phyloP scores from a whole-genome alignment of 2,113 vertebrate species.

The Anhinga rufa region DNA sequence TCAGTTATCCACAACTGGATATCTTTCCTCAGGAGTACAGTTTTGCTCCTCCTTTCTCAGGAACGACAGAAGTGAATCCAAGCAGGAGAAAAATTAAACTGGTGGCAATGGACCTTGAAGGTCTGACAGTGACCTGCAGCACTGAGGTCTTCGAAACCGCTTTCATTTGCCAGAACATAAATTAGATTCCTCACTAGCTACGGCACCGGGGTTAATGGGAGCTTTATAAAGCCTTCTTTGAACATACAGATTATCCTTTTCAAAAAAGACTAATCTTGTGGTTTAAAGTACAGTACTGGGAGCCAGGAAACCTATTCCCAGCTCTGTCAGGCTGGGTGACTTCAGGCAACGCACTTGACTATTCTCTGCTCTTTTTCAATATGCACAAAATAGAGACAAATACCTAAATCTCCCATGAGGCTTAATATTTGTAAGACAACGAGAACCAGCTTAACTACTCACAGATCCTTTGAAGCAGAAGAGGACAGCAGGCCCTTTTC shows the following conservation, averaged over 20 bases:
- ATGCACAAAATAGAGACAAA: not conserved
- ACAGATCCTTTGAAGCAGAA: not conserved
- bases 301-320: slow-evolving; percentile 20
- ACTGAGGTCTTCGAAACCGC: slow-evolving; percentile 12
- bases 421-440: not conserved
- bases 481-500: not conserved
- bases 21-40: not conserved
- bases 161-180: slow-evolving; percentile 61
- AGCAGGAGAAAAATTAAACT: slow-evolving; percentile 57
- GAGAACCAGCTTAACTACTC: not conserved
- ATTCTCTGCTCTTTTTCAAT: not conserved
- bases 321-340: slow-evolving; percentile 9
- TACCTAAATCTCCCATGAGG: not conserved
- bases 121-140: slow-evolving; percentile 56
- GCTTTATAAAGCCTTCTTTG: slow-evolving; percentile 53
- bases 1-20: not conserved
- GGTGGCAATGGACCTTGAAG: slow-evolving; percentile 53
- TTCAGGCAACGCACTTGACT: not conserved
- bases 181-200: slow-evolving; percentile 57
- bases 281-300: slow-evolving; percentile 39
- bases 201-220: slow-evolving; percentile 21
- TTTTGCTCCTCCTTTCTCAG: not conserved
- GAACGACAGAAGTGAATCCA: not conserved
- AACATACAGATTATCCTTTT: slow-evolving; percentile 50
- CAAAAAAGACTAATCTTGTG: slow-evolving; percentile 37